Evolutionary conservation across 2,113 vertebrate species (phyloP).

Genomic region (Dolichallabes microphthalmus): DNA sequence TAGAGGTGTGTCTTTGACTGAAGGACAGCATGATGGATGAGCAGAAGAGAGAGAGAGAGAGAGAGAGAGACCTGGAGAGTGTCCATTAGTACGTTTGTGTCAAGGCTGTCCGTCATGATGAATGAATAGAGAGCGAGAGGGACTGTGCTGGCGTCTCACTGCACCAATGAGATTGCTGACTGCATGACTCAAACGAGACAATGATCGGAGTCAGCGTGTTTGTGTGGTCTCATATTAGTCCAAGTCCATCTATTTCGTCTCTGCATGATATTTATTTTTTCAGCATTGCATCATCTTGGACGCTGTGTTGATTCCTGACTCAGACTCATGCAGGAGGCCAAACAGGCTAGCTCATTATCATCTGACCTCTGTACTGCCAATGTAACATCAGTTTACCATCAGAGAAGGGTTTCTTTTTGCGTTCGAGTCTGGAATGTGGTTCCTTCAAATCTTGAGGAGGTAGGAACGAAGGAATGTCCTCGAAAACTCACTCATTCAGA

Average conservation of each 20-base stretch:
- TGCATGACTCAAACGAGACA: neutral
- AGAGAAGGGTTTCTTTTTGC: neutral
- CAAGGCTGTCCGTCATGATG: neutral
- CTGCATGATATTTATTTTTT: neutral
- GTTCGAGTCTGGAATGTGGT: neutral
- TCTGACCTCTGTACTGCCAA: neutral
- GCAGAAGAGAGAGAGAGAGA: neutral
- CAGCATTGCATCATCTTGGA: neutral
- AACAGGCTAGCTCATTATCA: neutral
- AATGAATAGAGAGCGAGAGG: neutral
- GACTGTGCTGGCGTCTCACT: slow-evolving; percentile 10
- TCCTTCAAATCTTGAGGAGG: neutral
- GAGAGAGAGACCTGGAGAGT: neutral
- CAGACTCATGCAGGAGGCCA: neutral
- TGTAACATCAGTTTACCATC: neutral
- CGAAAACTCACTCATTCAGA: neutral
- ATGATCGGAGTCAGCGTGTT: slow-evolving; percentile 25
- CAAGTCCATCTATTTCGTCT: neutral
- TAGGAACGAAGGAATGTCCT: neutral
- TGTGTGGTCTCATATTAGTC: neutral
- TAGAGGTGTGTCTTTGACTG: neutral
- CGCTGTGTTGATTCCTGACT: neutral
- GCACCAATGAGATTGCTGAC: slow-evolving; percentile 22
- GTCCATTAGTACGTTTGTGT: neutral
- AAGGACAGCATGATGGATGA: neutral